Evolutionary conservation across 2,888 invertebrate species (phyloP), one percentile per base, ranked within the genome.

Genomic region (Caenorhabditis imperialis): DNA sequence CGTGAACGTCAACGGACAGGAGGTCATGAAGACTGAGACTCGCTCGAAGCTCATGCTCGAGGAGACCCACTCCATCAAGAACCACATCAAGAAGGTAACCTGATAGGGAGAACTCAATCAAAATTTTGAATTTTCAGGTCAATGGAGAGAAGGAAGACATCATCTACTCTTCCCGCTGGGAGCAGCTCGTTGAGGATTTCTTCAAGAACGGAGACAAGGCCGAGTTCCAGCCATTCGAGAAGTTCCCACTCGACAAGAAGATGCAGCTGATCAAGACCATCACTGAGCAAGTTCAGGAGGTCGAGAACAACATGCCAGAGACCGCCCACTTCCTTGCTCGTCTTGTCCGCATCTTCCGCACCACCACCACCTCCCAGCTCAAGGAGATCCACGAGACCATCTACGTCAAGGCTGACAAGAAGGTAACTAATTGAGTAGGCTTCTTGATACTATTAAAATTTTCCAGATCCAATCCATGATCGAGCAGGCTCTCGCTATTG

Each of bases 301-400:
- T 51, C 45, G 65, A 73, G 65, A 54, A 83, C 54, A 61, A 76
- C 78, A 70, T 58, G 54, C 73, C 67, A 63, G 79, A 77, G 50
- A 75, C 74, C 38, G 55, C 71, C 37, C 65, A 78, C 22, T 71
- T 79, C 35, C 72, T 83, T 44, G 77, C 74, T 35, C 75, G 81
- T 48, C 78, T 86, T 58, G 84, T 86, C 51, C 67, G 79, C 42
- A 45, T 84, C 62, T 60, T 86, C 62, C 84, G 77, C 60, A 72
- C 70, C 81, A 53, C 73, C 70, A 76, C 77, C 22, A 45, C 67
- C 37, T 67, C 75, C 16, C 80, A 86, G 50, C 62, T 87, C 38
- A 38, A 80, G 50, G 37, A 78, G 45, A 67, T 86, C 61, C 78
- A 78, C 65, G 50, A 78, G 42, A 47, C 57, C 20, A 16, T 75